phyloP scores from a whole-genome alignment of 2,797 vertebrate genomes.

The Paramormyrops hopkinsi region DNA sequence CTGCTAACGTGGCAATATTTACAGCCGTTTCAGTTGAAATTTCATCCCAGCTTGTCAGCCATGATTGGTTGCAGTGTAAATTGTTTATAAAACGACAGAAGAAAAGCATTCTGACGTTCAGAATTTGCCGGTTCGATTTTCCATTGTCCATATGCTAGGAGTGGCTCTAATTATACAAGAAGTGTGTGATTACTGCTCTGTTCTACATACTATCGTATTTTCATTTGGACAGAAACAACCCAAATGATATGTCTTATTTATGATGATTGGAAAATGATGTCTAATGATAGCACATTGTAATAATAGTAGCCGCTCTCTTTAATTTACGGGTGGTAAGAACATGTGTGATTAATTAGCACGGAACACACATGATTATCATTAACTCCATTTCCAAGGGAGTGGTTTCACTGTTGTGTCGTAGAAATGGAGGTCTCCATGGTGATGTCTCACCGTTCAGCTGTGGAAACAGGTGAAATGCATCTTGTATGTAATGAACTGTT shows the following conservation, averaged over 20 bases:
- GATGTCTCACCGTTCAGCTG: not conserved
- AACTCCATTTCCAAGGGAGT: constrained; percentile 22
- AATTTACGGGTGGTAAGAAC: constrained; percentile 8
- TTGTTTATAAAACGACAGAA: constrained; percentile 10
- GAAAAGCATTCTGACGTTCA: constrained; percentile 14
- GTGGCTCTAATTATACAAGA: constrained; percentile 13
- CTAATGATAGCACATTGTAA: constrained; percentile 22
- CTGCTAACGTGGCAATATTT: constrained; percentile 8
- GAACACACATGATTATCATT: constrained; percentile 23
- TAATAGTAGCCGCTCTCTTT: constrained; percentile 18
- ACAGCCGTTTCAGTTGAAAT: not conserved
- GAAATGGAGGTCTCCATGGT: not conserved
- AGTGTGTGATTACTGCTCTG: constrained; percentile 12
- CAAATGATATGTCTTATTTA: constrained; percentile 18
- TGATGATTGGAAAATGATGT: constrained; percentile 12
- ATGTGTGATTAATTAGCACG: constrained; percentile 24
- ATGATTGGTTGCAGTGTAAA: constrained; percentile 5
- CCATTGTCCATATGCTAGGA: constrained; percentile 15
- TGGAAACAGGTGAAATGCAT: not conserved
- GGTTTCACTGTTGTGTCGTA: not conserved
- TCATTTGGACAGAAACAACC: constrained; percentile 10
- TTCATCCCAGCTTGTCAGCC: not conserved
- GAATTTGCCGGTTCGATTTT: constrained; percentile 20
- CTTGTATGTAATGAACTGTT: not conserved
- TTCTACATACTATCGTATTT: constrained; percentile 13